Evolutionary conservation across 2,888 invertebrate genomes (phyloP), one percentile per base, ranked within the genome.

Genomic region (Tetragonula carbonaria): DNA sequence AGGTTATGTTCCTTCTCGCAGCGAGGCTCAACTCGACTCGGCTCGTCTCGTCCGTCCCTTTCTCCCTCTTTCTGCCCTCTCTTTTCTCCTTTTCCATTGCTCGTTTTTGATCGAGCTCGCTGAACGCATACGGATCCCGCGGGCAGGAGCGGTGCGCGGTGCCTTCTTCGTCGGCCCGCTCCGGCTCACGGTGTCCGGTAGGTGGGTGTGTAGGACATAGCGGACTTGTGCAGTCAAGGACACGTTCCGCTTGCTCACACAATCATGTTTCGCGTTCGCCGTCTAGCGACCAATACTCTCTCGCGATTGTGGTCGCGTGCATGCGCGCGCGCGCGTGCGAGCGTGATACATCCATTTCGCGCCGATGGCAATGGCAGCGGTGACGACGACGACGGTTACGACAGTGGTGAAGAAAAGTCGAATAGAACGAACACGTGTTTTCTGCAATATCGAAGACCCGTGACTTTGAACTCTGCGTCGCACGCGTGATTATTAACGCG

Each of bases 151-250:
- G 80, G 78, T 80, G 86, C 76, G 53, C 38, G 80, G 68, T 67
- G 74, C 80, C 75, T 79, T 78, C 80, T 38, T 70, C 72, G 21
- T 70, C 23, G 85, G 82, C 74, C 83, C 85, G 77, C 75, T 78
- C 45, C 74, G 68, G 78, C 77, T 75, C 86, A 78, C 80, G 78
- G 80, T 83, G 80, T 74, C 84, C 82, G 85, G 80, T 90, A 90
- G 90, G 90, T 90, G 90, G 90, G 90, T 90, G 90, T 90, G 90
- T 90, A 90, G 90, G 90, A 90, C 90, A 90, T 90, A 90, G 90
- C 90, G 90, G 90, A 90, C 91, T 90, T 85, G 89, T 86, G 89
- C 91, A 90, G 91, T 90, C 90, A 90, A 90, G 90, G 90, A 90
- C 90, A 91, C 89, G 91, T 90, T 91, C 91, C 89, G 90, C 89